phyloP scores from a whole-genome alignment of 1,140 invertebrate species.

The Bilobella aurantiaca region DNA sequence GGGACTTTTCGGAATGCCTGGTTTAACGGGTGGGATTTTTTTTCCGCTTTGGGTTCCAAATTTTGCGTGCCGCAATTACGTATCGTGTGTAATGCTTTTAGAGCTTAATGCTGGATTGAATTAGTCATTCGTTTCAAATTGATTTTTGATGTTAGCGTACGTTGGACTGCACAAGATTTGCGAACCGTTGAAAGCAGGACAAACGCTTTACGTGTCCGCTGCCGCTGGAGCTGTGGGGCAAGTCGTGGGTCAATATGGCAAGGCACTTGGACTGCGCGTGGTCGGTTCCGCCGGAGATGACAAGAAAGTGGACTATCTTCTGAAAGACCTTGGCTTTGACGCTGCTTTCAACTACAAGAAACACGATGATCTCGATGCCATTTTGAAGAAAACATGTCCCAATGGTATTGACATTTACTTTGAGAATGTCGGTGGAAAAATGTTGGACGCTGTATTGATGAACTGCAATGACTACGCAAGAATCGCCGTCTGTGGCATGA shows the following conservation, averaged over 20 bases:
- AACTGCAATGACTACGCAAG: conserved; percentile 41
- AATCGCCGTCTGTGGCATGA: conserved; percentile 43
- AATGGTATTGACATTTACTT: conserved; percentile 61
- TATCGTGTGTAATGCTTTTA: no score
- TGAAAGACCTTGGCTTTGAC: conserved; percentile 56
- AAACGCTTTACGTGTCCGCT: conserved; percentile 5
- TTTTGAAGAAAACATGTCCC: conserved; percentile 53
- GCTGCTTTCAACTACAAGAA: conserved; percentile 42
- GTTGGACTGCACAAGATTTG: conserved; percentile 8
- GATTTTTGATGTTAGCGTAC: no score
- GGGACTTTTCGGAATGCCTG: conserved; percentile 6
- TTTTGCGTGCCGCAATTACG: no score
- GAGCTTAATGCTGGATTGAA: no score
- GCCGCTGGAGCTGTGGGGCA: conserved; percentile 10
- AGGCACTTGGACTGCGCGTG: conserved; percentile 1
- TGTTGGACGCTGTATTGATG: conserved; percentile 39
- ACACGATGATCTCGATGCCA: conserved; percentile 42
- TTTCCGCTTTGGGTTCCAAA: no score
- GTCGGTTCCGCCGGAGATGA: conserved; percentile 12
- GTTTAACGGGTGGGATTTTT: no score
- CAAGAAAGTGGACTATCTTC: background rate
- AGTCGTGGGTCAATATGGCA: conserved; percentile 9
- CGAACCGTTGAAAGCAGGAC: background rate
- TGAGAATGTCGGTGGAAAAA: conserved; percentile 52
- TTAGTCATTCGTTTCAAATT: no score